Conservation (phyloP, 92 coral and sea anemone genomes). For the Paramuricea clavata region DNA sequence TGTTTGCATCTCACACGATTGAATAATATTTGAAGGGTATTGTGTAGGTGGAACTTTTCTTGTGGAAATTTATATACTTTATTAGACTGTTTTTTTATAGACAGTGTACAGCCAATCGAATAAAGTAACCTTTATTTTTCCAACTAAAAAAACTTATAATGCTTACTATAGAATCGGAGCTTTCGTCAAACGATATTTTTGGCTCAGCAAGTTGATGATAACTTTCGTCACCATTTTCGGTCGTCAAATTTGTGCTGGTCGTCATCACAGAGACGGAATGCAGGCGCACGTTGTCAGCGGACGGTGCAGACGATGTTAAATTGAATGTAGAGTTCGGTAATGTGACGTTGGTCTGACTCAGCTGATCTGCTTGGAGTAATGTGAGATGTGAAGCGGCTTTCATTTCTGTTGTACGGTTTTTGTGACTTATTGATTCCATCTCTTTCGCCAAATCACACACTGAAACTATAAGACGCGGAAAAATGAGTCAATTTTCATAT, state of each 20-base stretch:
- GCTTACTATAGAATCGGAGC: constrained; percentile 20
- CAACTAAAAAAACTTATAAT: no score
- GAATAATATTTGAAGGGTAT: no score
- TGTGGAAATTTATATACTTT: no score
- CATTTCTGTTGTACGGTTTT: neutral
- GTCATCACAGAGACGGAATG: neutral
- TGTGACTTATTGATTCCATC: constrained; percentile 27
- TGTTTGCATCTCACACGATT: no score
- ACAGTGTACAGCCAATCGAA: no score
- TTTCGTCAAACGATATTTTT: constrained; percentile 6
- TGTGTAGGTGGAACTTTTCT: no score
- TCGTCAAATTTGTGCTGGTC: neutral
- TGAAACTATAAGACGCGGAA: neutral
- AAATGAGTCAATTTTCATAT: no score
- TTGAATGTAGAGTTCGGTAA: constrained; percentile 10
- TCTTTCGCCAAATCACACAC: constrained; percentile 26
- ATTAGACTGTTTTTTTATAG: no score
- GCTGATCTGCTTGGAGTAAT: neutral
- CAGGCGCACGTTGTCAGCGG: constrained; percentile 13
- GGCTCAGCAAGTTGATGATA: constrained; percentile 21
- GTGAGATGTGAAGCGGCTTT: constrained; percentile 3
- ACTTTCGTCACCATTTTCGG: constrained; percentile 1
- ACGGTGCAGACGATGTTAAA: neutral
- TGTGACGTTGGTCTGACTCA: neutral
- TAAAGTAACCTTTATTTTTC: no score